Evolutionary conservation across 2,888 invertebrate genomes (phyloP).

Genomic region (Acronicta leporina): DNA sequence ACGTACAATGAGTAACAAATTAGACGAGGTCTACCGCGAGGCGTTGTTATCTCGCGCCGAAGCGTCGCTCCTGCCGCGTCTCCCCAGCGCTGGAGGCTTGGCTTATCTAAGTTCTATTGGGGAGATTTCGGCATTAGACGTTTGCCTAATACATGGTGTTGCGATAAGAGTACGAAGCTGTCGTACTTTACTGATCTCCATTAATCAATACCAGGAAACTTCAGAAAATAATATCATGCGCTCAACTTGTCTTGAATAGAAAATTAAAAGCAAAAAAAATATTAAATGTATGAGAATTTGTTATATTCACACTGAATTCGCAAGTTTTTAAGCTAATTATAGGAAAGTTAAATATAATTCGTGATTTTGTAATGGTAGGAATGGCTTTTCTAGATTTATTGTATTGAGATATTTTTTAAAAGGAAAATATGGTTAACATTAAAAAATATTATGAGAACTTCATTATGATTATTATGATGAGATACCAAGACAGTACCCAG

Average conservation of each 20-base stretch:
- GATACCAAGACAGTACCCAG: neutral
- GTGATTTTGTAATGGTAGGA: too few species aligned
- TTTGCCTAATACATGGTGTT: slow-evolving; percentile 42
- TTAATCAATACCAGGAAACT: slow-evolving; percentile 14
- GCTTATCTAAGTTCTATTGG: slow-evolving; percentile 64
- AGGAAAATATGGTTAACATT: too few species aligned
- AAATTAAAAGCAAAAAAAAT: neutral
- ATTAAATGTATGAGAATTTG: neutral
- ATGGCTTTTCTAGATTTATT: too few species aligned
- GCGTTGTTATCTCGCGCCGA: slow-evolving; percentile 66
- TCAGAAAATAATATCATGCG: neutral
- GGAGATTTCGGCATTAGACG: slow-evolving; percentile 56
- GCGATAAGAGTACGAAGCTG: slow-evolving; percentile 43
- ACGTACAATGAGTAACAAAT: slow-evolving; percentile 81
- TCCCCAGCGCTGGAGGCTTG: slow-evolving; percentile 64
- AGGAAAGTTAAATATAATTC: too few species aligned
- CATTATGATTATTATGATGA: neutral
- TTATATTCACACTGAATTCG: too few species aligned
- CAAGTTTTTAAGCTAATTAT: too few species aligned
- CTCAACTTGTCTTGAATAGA: neutral
- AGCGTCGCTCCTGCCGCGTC: slow-evolving; percentile 62
- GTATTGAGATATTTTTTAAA: too few species aligned
- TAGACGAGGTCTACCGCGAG: slow-evolving; percentile 72
- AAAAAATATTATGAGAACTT: too few species aligned
- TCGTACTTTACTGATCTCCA: slow-evolving; percentile 15